Percentiles rank a stretch among this genome's conserved stretches.
These are phyloP conservation scores for Chalcis sispes DNA, from an alignment of 2,888 invertebrate species.

Conservation along the genomic window DNA sequence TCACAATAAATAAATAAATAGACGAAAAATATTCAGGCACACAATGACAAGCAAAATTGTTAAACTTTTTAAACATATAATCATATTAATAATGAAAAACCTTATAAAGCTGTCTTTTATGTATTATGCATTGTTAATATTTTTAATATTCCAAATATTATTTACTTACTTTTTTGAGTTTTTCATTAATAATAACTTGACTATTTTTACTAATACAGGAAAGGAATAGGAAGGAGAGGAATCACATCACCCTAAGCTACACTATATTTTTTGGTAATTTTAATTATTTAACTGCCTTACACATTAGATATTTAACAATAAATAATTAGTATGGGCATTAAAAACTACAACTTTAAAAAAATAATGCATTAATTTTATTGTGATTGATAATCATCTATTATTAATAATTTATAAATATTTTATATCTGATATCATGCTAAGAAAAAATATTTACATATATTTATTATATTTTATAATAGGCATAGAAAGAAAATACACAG, in stretches of 20 bases:
- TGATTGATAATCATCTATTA: too few species aligned
- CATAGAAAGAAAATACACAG: conserved; percentile 64
- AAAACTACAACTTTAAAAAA: conserved; percentile 19
- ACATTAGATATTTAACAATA: not conserved
- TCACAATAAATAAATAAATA: not conserved
- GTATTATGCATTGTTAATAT: not conserved
- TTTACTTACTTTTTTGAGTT: conserved; percentile 14
- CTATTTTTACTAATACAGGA: conserved; percentile 58
- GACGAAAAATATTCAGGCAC: conserved; percentile 56
- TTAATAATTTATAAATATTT: too few species aligned
- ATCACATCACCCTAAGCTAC: conserved; percentile 67
- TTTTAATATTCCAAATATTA: not conserved
- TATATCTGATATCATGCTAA: conserved; percentile 59
- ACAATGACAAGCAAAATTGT: conserved; percentile 63
- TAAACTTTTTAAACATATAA: conserved; percentile 26
- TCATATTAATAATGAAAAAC: conserved; percentile 36
- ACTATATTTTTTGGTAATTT: conserved; percentile 59
- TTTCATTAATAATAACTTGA: conserved; percentile 61
- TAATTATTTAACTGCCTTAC: conserved; percentile 24
- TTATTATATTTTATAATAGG: conserved; percentile 50
- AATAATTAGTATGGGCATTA: conserved; percentile 21
- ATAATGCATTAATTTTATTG: too few species aligned
- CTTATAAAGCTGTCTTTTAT: not conserved
- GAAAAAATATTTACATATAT: conserved; percentile 51
- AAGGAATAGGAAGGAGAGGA: conserved; percentile 63